Conservation (phyloP, 2,113 vertebrate species). For the Amblyornis subalaris region DNA sequence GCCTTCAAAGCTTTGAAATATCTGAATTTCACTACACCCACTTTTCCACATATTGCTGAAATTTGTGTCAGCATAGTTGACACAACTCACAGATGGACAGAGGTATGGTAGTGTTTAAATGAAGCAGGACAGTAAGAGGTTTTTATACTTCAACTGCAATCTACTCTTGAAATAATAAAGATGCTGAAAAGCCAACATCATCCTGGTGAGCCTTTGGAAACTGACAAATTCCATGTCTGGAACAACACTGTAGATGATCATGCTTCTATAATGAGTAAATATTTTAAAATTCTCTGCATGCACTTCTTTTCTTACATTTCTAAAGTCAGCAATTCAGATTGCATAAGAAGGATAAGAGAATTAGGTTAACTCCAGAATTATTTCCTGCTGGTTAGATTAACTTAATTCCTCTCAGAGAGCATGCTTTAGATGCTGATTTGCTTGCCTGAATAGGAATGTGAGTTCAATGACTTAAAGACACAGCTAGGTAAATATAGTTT, state of each 20-base stretch:
- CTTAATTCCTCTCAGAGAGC: not conserved
- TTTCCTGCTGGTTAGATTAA: not conserved
- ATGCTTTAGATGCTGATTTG: not conserved
- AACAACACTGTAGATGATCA: not conserved
- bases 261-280: not conserved
- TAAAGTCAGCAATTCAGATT: not conserved
- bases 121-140: not conserved
- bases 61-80: not conserved
- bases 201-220: not conserved
- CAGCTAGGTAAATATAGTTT: not conserved
- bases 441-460: not conserved
- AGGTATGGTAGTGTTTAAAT: not conserved
- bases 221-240: not conserved
- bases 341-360: not conserved
- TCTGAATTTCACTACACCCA: not conserved
- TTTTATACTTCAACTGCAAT: not conserved
- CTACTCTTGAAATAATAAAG: not conserved
- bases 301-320: not conserved
- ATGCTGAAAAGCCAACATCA: not conserved
- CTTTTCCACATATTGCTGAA: not conserved
- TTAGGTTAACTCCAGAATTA: not conserved
- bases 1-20: not conserved
- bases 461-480: not conserved
- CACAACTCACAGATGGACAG: not conserved
- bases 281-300: not conserved